Conservation (phyloP, 2,888 invertebrate genomes). For the Pocota personata region DNA sequence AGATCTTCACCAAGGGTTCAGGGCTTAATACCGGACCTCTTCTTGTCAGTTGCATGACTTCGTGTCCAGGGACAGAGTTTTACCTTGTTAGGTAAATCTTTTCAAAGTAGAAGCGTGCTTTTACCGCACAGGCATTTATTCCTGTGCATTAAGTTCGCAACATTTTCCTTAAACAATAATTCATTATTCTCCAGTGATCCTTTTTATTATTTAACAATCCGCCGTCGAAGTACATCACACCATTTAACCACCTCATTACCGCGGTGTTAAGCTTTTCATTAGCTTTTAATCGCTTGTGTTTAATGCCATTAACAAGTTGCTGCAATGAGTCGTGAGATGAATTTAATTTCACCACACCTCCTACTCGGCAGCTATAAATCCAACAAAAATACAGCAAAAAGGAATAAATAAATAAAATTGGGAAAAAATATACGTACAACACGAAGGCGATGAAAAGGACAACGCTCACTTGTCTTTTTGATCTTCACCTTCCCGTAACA, state of each 20-base stretch:
- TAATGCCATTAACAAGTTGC: constrained; percentile 39
- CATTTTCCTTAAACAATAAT: too few species aligned
- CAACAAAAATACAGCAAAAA: neutral
- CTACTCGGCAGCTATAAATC: neutral
- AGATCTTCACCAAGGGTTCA: too few species aligned
- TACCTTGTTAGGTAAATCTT: too few species aligned
- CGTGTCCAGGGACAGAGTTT: too few species aligned
- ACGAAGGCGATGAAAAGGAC: neutral
- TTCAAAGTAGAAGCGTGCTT: too few species aligned
- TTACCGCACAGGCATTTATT: too few species aligned
- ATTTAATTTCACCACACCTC: constrained; percentile 5
- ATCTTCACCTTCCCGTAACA: neutral
- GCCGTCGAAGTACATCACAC: neutral
- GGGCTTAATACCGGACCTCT: too few species aligned
- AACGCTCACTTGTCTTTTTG: neutral
- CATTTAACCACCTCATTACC: constrained; percentile 21
- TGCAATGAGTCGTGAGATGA: constrained; percentile 17
- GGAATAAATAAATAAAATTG: constrained; percentile 7
- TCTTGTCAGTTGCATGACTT: too few species aligned
- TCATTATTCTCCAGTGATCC: too few species aligned
- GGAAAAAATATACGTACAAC: neutral
- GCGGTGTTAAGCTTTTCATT: neutral
- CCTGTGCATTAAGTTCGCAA: too few species aligned
- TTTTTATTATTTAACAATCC: too few species aligned
- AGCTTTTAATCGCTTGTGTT: constrained; percentile 1